Evolutionary conservation across 2,888 invertebrate genomes (phyloP).

Genomic region (Phasia obesa): DNA sequence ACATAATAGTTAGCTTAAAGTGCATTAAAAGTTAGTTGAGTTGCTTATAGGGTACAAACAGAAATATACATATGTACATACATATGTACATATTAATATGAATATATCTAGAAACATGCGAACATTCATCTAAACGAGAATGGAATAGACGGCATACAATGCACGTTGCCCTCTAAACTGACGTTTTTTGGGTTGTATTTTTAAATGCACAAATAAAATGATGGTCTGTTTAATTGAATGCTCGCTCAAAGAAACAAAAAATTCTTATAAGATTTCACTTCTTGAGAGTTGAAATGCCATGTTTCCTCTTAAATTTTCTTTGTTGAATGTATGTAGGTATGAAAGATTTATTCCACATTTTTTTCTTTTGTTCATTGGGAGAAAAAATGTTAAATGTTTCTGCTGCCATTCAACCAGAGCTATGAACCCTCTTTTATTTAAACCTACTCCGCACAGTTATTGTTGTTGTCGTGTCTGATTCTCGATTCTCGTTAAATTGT

Average conservation of each 20-base stretch:
- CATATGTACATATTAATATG: too few species aligned
- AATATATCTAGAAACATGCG: neutral
- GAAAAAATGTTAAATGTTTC: slow-evolving; percentile 27
- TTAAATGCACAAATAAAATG: neutral
- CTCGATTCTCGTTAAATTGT: slow-evolving; percentile 53
- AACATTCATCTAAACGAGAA: slow-evolving; percentile 24
- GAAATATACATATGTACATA: neutral
- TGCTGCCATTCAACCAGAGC: slow-evolving; percentile 40
- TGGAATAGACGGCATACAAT: slow-evolving; percentile 5
- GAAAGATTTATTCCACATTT: slow-evolving; percentile 21
- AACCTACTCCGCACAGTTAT: slow-evolving; percentile 1
- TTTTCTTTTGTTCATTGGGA: slow-evolving; percentile 11
- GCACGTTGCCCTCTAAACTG: slow-evolving; percentile 45
- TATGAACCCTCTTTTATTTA: slow-evolving; percentile 63
- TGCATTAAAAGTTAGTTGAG: too few species aligned
- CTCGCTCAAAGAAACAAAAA: slow-evolving; percentile 26
- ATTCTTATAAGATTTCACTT: slow-evolving; percentile 67
- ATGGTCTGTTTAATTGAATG: slow-evolving; percentile 27
- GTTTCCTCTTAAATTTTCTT: slow-evolving; percentile 55
- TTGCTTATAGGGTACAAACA: too few species aligned
- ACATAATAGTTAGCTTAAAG: too few species aligned
- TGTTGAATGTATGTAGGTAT: neutral
- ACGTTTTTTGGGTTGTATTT: slow-evolving; percentile 44
- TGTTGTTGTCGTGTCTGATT: slow-evolving; percentile 36
- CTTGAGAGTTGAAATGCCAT: slow-evolving; percentile 59